These are phyloP conservation scores for Himalopsyche kuldschensis DNA, from an alignment of 2,888 invertebrate genomes.

Conservation along the genomic window DNA sequence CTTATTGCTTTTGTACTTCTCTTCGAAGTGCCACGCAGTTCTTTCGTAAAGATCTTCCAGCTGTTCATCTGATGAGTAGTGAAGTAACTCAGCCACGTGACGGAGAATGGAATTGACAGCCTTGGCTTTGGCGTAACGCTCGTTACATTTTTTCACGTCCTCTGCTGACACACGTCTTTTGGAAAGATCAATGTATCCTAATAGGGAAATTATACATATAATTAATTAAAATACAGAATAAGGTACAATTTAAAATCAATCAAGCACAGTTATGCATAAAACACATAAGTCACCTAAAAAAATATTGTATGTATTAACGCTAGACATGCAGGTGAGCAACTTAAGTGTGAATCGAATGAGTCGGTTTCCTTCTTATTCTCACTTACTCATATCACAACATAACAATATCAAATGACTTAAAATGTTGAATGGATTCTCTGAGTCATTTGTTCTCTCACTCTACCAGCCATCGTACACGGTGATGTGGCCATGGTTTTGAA, in stretches of 20 bases:
- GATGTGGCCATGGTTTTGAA: no score
- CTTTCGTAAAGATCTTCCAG: slow-evolving; percentile 93
- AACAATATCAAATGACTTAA: no score
- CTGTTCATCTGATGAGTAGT: slow-evolving; percentile 88
- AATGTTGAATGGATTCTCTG: no score
- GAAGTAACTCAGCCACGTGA: slow-evolving; percentile 93
- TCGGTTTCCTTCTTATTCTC: background rate
- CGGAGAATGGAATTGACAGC: slow-evolving; percentile 97
- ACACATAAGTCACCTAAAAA: no score
- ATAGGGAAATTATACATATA: background rate
- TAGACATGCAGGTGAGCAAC: background rate
- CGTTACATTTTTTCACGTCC: slow-evolving; percentile 97
- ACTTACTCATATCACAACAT: background rate
- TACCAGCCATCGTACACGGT: background rate
- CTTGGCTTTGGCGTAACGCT: slow-evolving; percentile 97
- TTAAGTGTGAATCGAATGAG: background rate
- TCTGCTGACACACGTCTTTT: slow-evolving; percentile 98
- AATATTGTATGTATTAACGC: no score
- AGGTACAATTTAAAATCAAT: background rate
- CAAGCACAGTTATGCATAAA: background rate
- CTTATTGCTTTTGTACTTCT: slow-evolving; percentile 92
- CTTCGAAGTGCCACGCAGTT: slow-evolving; percentile 98
- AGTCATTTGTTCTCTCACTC: no score
- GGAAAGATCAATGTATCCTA: slow-evolving; percentile 98
- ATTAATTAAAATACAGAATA: background rate